Evolutionary conservation across 64 coral and sea anemone species (phyloP).

Genomic region (Pachyseris speciosa): DNA sequence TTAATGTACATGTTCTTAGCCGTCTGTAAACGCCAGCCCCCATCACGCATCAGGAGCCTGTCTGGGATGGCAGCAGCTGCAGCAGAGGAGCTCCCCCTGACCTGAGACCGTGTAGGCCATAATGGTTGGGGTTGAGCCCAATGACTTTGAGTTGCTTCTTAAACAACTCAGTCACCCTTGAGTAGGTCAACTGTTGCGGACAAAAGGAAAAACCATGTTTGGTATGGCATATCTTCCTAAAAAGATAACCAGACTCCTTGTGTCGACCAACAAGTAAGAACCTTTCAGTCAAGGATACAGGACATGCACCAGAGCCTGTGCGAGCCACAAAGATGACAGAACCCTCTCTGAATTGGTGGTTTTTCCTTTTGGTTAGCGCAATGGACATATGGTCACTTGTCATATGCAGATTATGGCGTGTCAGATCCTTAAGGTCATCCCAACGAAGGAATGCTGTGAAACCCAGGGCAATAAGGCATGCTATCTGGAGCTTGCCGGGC

Average conservation of each 20-base stretch:
- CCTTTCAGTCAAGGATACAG: background rate
- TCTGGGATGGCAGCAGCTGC: background rate
- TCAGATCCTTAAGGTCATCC: conserved; percentile 7
- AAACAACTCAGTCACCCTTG: background rate
- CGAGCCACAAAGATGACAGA: background rate
- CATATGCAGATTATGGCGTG: background rate
- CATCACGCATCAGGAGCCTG: background rate
- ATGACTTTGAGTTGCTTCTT: background rate
- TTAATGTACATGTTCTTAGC: too few relatives aligned
- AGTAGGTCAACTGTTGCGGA: background rate
- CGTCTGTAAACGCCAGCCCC: too few relatives aligned
- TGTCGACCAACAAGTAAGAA: background rate
- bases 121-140: background rate
- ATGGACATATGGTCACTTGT: too few relatives aligned
- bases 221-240: conserved; percentile 6
- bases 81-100: background rate
- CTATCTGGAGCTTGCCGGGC: background rate
- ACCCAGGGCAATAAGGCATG: background rate
- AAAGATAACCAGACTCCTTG: background rate
- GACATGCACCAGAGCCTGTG: background rate
- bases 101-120: background rate
- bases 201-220: background rate
- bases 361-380: too few relatives aligned
- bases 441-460: background rate
- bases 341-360: background rate